Conservation (phyloP, 2,113 vertebrate genomes). For the Lamprotornis superbus region DNA sequence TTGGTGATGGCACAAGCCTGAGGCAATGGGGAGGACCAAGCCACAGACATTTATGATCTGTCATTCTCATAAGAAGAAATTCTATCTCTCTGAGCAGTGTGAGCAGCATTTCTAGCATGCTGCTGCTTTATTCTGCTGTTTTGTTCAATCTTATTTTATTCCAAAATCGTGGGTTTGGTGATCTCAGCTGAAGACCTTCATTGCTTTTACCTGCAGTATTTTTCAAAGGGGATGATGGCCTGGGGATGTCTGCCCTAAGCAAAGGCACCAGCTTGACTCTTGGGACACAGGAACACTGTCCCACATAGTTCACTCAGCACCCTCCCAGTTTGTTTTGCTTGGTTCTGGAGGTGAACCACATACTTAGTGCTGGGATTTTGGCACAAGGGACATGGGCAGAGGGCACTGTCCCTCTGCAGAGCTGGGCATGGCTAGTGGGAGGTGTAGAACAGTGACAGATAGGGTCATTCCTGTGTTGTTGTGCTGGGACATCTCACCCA, state of each 20-base stretch:
- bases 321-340: neutral
- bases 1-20: neutral
- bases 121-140: neutral
- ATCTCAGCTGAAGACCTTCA: neutral
- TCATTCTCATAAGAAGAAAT: neutral
- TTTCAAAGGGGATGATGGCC: neutral
- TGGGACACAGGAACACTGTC: neutral
- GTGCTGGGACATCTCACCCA: neutral
- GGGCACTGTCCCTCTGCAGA: neutral
- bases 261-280: neutral
- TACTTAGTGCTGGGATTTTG: neutral
- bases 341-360: neutral
- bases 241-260: neutral
- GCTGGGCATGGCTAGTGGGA: neutral
- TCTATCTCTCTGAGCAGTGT: neutral
- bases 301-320: neutral
- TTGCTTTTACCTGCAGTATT: neutral
- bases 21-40: accelerated
- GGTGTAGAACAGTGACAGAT: neutral
- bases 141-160: neutral
- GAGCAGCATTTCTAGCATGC: neutral
- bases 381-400: neutral
- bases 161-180: neutral
- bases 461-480: neutral
- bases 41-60: neutral